These are phyloP conservation scores for Ailuropoda melanoleuca DNA, from an alignment of 2,113 vertebrate species.

Conservation along the genomic window DNA sequence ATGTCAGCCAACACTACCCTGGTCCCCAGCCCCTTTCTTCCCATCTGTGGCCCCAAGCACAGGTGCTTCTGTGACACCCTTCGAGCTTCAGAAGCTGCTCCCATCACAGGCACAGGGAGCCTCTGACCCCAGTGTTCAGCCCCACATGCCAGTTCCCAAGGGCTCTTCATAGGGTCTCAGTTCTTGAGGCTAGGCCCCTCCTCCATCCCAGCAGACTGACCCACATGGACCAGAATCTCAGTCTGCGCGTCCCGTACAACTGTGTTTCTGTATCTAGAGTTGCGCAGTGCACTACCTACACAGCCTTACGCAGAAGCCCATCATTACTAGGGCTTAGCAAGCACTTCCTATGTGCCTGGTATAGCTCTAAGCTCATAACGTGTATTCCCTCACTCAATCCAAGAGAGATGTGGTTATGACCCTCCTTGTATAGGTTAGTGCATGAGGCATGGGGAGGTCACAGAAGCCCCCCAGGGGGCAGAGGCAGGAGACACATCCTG, in stretches of 20 bases:
- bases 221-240: accelerated
- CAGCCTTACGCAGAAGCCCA: accelerated
- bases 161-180: accelerated
- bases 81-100: not conserved
- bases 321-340: accelerated
- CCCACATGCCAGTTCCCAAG: accelerated
- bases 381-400: not conserved
- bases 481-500: too few relatives aligned
- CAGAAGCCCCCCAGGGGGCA: too few relatives aligned
- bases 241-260: accelerated
- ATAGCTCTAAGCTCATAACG: accelerated
- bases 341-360: not conserved
- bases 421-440: accelerated
- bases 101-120: not conserved
- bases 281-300: accelerated
- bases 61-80: accelerated
- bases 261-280: not conserved
- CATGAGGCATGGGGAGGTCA: not conserved
- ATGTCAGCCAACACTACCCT: accelerated
- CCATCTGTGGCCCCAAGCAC: not conserved
- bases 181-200: accelerated
- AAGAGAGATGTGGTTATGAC: not conserved
- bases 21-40: too few relatives aligned
- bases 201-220: accelerated
- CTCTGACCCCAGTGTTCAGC: accelerated